Conservation (phyloP, 2,113 vertebrate genomes). For the Mus spicilegus region DNA sequence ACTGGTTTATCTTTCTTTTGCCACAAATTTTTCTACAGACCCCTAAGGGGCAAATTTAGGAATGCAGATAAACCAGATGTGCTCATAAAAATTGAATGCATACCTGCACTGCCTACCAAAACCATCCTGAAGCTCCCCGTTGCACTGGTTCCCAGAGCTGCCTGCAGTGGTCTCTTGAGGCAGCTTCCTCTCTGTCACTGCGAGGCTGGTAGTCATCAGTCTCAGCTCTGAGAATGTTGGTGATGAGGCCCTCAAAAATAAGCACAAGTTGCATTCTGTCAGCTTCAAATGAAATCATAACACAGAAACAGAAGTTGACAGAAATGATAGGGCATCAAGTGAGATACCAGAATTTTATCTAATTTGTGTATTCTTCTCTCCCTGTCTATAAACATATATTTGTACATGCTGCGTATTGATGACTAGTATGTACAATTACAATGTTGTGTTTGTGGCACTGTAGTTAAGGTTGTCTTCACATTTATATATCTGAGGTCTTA, state of each 20-base stretch:
- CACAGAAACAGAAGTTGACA: conserved; percentile 85
- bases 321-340: conserved; percentile 87
- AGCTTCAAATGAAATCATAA: conserved; percentile 87
- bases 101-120: conserved; percentile 70
- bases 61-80: conserved; percentile 75
- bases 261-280: conserved; percentile 83
- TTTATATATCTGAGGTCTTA: conserved; percentile 85
- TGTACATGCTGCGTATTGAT: conserved; percentile 88
- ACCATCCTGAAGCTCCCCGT: neutral
- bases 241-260: conserved; percentile 81
- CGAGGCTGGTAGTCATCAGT: neutral
- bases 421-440: conserved; percentile 88
- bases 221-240: neutral
- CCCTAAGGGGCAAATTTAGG: conserved; percentile 83
- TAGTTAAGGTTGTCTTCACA: conserved; percentile 88
- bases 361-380: conserved; percentile 87
- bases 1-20: conserved; percentile 59
- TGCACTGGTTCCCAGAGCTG: neutral
- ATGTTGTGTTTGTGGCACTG: conserved; percentile 85
- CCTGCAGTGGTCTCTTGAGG: neutral
- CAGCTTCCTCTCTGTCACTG: neutral
- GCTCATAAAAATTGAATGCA: conserved; percentile 70
- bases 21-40: conserved; percentile 78
- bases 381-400: conserved; percentile 89
- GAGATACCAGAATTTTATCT: conserved; percentile 86